These are phyloP conservation scores for Cyprinella venusta DNA, from an alignment of 2,797 vertebrate species.

Conservation along the genomic window DNA sequence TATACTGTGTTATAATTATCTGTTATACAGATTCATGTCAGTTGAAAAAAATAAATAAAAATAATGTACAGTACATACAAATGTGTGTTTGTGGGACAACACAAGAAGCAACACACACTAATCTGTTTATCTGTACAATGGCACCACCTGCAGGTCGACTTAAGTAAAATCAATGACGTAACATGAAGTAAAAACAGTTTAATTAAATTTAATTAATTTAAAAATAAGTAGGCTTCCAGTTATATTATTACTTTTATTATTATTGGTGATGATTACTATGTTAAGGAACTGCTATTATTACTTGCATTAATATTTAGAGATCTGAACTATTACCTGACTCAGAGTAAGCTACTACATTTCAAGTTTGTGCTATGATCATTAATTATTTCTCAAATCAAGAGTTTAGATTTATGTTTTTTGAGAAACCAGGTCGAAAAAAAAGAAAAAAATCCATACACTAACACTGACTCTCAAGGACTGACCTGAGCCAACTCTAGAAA, in stretches of 20 bases:
- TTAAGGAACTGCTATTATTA: neutral
- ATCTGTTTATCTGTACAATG: conserved; percentile 39
- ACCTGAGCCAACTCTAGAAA: neutral
- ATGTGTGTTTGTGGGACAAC: neutral
- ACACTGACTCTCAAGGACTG: neutral
- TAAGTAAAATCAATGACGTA: neutral
- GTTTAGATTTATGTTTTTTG: neutral
- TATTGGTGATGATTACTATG: neutral
- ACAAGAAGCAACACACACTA: neutral
- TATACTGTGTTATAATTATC: neutral
- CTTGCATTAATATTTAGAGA: neutral
- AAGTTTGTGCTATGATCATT: neutral
- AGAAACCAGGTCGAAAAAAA: neutral
- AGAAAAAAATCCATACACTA: neutral
- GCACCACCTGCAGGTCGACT: conserved; percentile 31
- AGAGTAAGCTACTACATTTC: neutral
- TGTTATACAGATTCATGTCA: neutral
- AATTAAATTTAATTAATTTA: too few species aligned
- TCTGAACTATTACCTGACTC: neutral
- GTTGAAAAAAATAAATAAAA: neutral
- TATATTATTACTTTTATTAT: too few species aligned
- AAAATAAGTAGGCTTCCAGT: neutral
- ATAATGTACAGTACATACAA: neutral
- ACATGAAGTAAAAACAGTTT: neutral
- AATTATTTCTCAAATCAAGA: neutral